Evolutionary conservation across 2,797 vertebrate species (phyloP), one percentile per base, ranked within the genome.

Genomic region (Pipistrellus pygmaeus): DNA sequence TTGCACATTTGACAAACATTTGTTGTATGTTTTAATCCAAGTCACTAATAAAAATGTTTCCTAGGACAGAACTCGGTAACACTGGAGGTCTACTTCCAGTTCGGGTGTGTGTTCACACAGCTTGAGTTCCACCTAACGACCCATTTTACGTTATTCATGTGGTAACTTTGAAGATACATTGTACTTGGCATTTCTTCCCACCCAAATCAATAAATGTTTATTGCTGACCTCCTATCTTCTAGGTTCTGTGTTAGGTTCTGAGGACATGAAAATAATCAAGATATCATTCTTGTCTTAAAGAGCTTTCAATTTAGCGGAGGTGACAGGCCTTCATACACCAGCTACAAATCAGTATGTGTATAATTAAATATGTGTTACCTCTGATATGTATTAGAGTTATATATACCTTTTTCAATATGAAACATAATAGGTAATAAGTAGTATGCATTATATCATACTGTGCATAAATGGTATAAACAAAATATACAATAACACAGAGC

Each of bases 81-180:
- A 64, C 8, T 68, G 69, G 77, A 91, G 57, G 55, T 21, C 53
- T 73, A 25, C 51, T 93, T 93, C 64, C 15, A 57, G 17, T 76
- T 41, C 81, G 48, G 51, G 30, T 84, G 12, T 81, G 23, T 94
- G 46, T 91, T 89, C 88, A 90, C 64, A 60, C 21, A 64, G n/a
- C 64, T 95, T 91, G 64, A 53, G 2, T 77, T 94, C 95, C 73
- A 44, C 75, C 90, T 83, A 80, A 91, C 73, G 83, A 93, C 48
- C 88, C 88, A 84, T 80, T 88, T 96, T 68, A 93, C 73, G 46
- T 92, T 86, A 80, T 92, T 86, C 78, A 75, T 77, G 85, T 51
- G 27, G 27, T 68, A 51, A 82, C 60, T 94, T 68, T 81, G 23
- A 95, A 93, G 81, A 85, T 78, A 91, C 4, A 41, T 14, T 76